These are phyloP conservation scores for Ormyrus thymus DNA, from an alignment of 2,888 invertebrate species.

Conservation along the genomic window DNA sequence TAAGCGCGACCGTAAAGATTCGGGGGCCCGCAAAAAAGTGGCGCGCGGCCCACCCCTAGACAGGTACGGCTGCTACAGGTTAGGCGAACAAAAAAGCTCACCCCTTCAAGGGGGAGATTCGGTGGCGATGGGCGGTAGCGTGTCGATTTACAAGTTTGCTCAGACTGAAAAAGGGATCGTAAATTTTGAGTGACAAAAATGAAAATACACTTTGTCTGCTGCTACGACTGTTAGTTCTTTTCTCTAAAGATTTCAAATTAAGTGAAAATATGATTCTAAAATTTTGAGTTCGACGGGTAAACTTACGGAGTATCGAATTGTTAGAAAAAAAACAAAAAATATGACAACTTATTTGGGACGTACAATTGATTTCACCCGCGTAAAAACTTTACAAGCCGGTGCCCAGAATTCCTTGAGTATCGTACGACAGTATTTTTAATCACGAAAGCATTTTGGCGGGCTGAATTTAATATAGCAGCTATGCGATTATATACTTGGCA, in stretches of 20 bases:
- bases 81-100: conserved; percentile 39
- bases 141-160: conserved; percentile 42
- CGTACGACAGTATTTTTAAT: conserved; percentile 74
- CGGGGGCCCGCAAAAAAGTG: conserved; percentile 19
- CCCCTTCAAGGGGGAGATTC: conserved; percentile 32
- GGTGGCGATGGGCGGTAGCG: conserved; percentile 2
- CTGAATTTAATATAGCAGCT: conserved; percentile 71
- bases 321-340: no score
- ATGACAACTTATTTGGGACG: no score
- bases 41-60: conserved; percentile 36
- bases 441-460: conserved; percentile 69
- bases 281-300: no score
- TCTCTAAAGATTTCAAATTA: no score
- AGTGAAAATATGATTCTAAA: no score
- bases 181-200: conserved; percentile 6
- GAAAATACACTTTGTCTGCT: no score
- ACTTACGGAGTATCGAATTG: no score
- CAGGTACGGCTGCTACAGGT: conserved; percentile 47
- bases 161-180: conserved; percentile 20
- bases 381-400: not conserved
- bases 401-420: conserved; percentile 65
- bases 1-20: conserved; percentile 54
- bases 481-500: conserved; percentile 67
- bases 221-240: no score
- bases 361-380: conserved; percentile 31